Percentiles rank a stretch among this genome's conserved stretches.
Conservation (phyloP, 2,888 invertebrate genomes). For the Conchocele bisecta region DNA sequence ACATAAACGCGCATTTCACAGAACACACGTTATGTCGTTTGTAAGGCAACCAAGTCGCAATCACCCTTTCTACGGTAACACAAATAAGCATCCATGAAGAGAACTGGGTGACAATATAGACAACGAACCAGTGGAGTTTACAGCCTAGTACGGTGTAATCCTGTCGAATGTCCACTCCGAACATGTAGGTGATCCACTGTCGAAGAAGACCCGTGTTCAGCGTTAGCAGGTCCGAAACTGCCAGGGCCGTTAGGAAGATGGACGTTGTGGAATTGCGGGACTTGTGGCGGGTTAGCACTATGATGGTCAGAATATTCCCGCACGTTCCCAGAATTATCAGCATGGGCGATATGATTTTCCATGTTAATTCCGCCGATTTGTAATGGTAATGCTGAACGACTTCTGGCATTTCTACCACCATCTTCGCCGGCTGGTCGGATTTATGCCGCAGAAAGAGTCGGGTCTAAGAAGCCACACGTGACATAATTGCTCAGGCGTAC, state of each 20-base stretch:
- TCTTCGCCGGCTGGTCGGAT: too few species aligned
- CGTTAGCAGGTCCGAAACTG: slow-evolving; percentile 6
- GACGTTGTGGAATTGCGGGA: slow-evolving; percentile 7
- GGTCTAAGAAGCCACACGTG: too few species aligned
- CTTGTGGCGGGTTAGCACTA: slow-evolving; percentile 5
- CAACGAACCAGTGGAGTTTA: slow-evolving; percentile 43
- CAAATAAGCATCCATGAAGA: slow-evolving; percentile 56
- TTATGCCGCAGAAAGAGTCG: too few species aligned
- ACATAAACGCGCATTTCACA: slow-evolving; percentile 13
- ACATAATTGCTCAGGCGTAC: too few species aligned
- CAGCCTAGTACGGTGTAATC: slow-evolving; percentile 38
- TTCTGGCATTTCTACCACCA: neutral
- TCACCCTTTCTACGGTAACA: slow-evolving; percentile 40
- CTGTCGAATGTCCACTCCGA: slow-evolving; percentile 32
- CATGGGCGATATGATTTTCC: slow-evolving; percentile 20
- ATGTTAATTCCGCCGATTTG: slow-evolving; percentile 2
- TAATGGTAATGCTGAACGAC: slow-evolving; percentile 7
- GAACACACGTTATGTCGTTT: slow-evolving; percentile 16
- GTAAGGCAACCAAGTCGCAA: slow-evolving; percentile 44
- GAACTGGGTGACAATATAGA: slow-evolving; percentile 44
- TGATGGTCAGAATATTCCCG: slow-evolving; percentile 2
- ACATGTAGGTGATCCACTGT: slow-evolving; percentile 34
- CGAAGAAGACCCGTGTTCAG: slow-evolving; percentile 18
- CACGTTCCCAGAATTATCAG: slow-evolving; percentile 8
- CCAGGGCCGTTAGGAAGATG: slow-evolving; percentile 1